These are phyloP conservation scores for Spea bombifrons DNA, from an alignment of 2,113 vertebrate species.

Conservation along the genomic window DNA sequence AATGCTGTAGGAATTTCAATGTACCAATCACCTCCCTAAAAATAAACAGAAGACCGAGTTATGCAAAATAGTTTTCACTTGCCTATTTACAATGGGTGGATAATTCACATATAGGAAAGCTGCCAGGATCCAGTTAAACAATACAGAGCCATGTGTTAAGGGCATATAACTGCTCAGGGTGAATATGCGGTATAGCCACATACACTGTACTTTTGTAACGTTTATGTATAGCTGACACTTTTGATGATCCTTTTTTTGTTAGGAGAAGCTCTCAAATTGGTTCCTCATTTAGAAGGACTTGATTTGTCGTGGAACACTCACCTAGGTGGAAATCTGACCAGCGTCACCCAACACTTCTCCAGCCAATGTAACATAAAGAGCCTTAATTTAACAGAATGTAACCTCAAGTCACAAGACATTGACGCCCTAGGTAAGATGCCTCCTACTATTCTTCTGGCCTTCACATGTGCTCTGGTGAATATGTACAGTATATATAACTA, in stretches of 20 bases:
- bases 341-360: slow-evolving; percentile 65
- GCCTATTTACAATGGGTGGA: slow-evolving; percentile 11
- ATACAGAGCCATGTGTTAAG: background rate
- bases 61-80: slow-evolving; percentile 3
- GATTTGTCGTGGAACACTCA: slow-evolving; percentile 85
- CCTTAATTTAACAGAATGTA: slow-evolving; percentile 76
- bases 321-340: slow-evolving; percentile 71
- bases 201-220: background rate
- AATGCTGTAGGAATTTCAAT: slow-evolving; percentile 18
- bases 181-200: background rate
- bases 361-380: slow-evolving; percentile 62
- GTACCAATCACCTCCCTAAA: slow-evolving; percentile 15
- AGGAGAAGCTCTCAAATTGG: slow-evolving; percentile 70
- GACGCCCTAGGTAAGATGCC: slow-evolving; percentile 68
- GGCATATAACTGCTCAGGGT: background rate
- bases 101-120: background rate
- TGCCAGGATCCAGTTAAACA: background rate
- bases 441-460: too few relatives aligned
- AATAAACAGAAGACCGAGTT: slow-evolving; percentile 24
- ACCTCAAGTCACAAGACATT: slow-evolving; percentile 71
- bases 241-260: slow-evolving; percentile 28
- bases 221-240: background rate
- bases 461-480: too few relatives aligned
- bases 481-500: background rate
- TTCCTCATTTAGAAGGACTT: slow-evolving; percentile 73